Evolutionary conservation across 2,888 invertebrate genomes (phyloP), one percentile per base, ranked within the genome.

Genomic region (Euplexia lucipara): DNA sequence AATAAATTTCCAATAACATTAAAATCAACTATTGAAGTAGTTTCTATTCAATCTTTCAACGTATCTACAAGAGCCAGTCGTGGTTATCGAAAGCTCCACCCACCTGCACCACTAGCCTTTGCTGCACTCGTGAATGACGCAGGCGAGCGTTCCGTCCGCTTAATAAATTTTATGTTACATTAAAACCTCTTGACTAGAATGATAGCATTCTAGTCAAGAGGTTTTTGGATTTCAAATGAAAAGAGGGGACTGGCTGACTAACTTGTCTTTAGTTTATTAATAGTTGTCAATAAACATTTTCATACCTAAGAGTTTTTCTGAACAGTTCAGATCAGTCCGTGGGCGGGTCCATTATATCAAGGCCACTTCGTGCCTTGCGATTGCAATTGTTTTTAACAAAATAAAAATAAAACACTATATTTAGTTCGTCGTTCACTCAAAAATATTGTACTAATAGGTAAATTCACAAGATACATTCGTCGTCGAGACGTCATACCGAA

Each of bases 101-200:
- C 12, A 6, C 20, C 20, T n/a, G 14, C 22, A 8, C 39, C 22
- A 34, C 41, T 32, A 9, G 12, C 37, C 44, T 54, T 78, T 45
- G 37, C 47, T 47, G 34, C 45, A 22, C 34, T 45, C 10, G 9
- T 61, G 54, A 58, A 74, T 58, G 54, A 14, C 12, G 22, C 39
- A 18, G 30, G 26, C 47, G 47, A 53, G n/a, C 14, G 14, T 49
- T 35, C 30, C 52, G 51, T 60, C 35, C 44, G 20, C 41, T 41
- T 68, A 64, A 68, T 75, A 41, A 78, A 78, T 74, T 78, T 59
- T n/a, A 34, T 41, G 20, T 48, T 41, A 34, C 49, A 2, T 32
- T 41, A n/a, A n/a, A n/a, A n/a, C n/a, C n/a, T n/a, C n/a, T n/a
- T n/a, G n/a, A n/a, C n/a, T n/a, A n/a, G n/a, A n/a, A n/a, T n/a